These are phyloP conservation scores for Apamea sordens DNA, from an alignment of 2,888 invertebrate genomes.

Conservation along the genomic window DNA sequence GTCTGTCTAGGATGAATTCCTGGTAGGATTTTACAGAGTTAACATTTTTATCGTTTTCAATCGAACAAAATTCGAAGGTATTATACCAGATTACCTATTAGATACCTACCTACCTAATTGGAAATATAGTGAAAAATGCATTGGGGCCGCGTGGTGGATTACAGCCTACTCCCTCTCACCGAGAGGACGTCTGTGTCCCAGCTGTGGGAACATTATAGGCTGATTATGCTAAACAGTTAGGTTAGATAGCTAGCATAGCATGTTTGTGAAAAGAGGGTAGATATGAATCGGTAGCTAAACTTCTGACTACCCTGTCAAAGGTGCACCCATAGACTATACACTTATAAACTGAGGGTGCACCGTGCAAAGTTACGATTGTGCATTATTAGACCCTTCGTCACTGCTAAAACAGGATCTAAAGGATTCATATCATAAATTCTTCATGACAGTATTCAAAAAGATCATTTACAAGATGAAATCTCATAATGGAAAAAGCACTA, in stretches of 20 bases:
- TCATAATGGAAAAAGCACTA: slow-evolving; percentile 18
- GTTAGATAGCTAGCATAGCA: neutral
- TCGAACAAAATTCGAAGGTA: neutral
- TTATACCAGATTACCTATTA: too few species aligned
- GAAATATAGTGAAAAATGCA: neutral
- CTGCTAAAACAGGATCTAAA: neutral
- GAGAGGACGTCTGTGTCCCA: too few species aligned
- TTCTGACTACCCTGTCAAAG: neutral
- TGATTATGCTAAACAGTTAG: neutral
- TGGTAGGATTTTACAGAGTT: too few species aligned
- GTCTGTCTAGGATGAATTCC: neutral
- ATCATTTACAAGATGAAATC: slow-evolving; percentile 31
- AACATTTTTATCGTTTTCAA: neutral
- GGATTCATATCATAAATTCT: neutral
- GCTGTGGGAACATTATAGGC: too few species aligned
- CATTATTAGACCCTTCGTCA: neutral
- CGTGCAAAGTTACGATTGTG: neutral
- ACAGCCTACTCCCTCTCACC: too few species aligned
- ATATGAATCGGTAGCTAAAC: neutral
- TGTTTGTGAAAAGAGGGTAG: neutral
- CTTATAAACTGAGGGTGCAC: too few species aligned
- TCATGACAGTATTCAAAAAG: neutral
- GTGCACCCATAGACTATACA: too few species aligned
- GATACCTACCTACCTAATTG: neutral
- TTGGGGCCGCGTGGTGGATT: too few species aligned